phyloP scores from a whole-genome alignment of 2,113 vertebrate species.

The Anser cygnoides region DNA sequence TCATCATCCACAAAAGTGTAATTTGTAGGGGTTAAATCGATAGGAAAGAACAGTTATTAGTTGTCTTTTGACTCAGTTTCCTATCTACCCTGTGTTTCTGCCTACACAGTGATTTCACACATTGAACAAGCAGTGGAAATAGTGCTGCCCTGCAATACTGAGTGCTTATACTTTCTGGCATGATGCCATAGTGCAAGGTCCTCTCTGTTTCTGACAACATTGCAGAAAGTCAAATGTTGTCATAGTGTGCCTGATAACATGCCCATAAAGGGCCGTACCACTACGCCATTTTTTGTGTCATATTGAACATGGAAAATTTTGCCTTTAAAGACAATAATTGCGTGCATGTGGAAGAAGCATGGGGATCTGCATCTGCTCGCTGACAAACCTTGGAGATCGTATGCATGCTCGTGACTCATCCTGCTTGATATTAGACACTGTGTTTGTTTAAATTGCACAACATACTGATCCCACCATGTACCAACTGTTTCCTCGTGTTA shows the following conservation, averaged over 20 bases:
- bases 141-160: background rate
- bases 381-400: background rate
- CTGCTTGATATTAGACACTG: conserved; percentile 4
- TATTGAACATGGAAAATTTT: background rate
- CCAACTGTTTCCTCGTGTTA: background rate
- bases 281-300: background rate
- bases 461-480: background rate
- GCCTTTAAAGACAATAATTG: background rate
- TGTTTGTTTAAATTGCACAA: conserved; percentile 59
- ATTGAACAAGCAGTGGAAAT: background rate
- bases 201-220: background rate
- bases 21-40: background rate
- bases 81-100: background rate
- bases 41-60: background rate
- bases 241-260: background rate
- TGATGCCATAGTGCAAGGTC: background rate
- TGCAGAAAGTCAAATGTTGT: background rate
- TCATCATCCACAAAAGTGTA: background rate
- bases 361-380: background rate
- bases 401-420: background rate
- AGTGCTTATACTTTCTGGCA: background rate
- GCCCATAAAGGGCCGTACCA: background rate
- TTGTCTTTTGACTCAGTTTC: background rate
- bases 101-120: background rate
- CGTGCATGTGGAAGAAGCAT: rapidly evolving